phyloP scores from a whole-genome alignment of 2,797 vertebrate species.

The Neosilurus mollespiculum region DNA sequence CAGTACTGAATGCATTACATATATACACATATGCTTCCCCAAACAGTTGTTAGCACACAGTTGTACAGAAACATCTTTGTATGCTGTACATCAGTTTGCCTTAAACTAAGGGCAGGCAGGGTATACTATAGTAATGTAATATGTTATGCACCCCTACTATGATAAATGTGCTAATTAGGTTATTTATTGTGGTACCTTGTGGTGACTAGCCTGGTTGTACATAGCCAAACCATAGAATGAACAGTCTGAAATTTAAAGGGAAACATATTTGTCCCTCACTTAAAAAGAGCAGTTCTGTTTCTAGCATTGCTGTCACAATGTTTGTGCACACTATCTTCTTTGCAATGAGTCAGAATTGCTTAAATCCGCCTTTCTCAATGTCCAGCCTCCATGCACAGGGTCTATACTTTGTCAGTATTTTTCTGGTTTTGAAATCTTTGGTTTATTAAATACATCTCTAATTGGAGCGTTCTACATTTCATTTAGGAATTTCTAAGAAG shows the following conservation, averaged over 20 bases:
- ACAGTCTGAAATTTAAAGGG: neutral
- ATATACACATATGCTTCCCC: neutral
- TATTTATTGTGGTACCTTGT: neutral
- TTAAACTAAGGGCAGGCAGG: neutral
- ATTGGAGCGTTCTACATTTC: neutral
- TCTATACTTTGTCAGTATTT: neutral
- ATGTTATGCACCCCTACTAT: neutral
- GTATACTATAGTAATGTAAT: neutral
- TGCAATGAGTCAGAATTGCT: conserved; percentile 8
- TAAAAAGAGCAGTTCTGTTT: neutral
- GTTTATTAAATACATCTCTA: conserved; percentile 4
- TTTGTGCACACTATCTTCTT: neutral
- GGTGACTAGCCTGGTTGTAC: neutral
- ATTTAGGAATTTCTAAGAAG: conserved; percentile 65
- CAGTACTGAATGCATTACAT: no score
- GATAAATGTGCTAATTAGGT: neutral
- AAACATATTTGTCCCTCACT: neutral
- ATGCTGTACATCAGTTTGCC: neutral
- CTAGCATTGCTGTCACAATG: neutral
- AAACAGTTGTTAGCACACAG: neutral
- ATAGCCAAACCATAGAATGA: neutral
- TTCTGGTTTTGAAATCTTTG: neutral
- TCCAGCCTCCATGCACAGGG: neutral
- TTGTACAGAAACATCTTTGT: neutral
- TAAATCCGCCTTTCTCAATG: neutral